phyloP scores from a whole-genome alignment of 2,888 invertebrate species.

The Syrista parreyssii region DNA sequence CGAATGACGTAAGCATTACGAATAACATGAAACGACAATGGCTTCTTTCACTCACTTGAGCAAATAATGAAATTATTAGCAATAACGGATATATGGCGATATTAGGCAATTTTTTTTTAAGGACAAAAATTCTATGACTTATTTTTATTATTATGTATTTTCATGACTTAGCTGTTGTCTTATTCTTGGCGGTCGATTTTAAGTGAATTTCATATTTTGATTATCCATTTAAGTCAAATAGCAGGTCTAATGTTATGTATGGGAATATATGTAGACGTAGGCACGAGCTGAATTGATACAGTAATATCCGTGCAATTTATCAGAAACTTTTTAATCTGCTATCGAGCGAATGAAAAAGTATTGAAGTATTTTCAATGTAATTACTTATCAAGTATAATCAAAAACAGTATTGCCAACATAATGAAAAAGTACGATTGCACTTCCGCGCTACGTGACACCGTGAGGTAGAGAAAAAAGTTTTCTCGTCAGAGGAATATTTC shows the following conservation, averaged over 20 bases:
- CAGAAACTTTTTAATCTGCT: not conserved
- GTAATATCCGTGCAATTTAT: not conserved
- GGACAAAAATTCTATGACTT: not conserved
- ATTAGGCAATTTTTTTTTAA: not conserved
- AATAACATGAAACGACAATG: not conserved
- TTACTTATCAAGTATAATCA: not conserved
- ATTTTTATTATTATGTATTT: not conserved
- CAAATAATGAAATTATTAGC: not conserved
- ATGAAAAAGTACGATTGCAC: not conserved
- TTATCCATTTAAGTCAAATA: no score
- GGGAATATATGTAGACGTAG: not conserved
- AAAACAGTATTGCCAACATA: not conserved
- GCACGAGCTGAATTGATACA: not conserved
- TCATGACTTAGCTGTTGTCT: not conserved
- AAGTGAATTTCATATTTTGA: not conserved
- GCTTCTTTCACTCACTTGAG: not conserved
- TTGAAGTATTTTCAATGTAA: not conserved
- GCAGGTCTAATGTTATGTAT: no score
- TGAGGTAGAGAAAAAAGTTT: not conserved
- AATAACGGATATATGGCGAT: not conserved
- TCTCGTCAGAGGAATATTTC: not conserved
- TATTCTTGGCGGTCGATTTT: not conserved
- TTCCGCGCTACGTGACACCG: not conserved
- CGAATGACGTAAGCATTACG: not conserved
- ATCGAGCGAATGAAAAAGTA: not conserved